Evolutionary conservation across 2,113 vertebrate species (phyloP).

Genomic region (Nothocercus nigrocapillus): DNA sequence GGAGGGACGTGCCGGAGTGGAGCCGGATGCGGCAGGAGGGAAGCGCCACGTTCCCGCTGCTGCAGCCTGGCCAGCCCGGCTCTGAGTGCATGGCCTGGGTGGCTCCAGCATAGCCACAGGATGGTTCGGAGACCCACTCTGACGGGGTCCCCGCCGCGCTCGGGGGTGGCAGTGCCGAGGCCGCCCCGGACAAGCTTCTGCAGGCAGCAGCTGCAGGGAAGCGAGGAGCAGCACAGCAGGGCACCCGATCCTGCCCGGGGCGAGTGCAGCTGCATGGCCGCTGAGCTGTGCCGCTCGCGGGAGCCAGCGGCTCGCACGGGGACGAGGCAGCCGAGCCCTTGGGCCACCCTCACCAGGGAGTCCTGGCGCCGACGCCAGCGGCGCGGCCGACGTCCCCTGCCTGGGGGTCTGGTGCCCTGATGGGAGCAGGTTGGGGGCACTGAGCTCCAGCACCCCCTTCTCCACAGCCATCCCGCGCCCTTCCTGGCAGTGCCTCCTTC

Average conservation of each 20-base stretch:
- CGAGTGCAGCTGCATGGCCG: accelerated
- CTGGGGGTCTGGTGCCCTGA: neutral
- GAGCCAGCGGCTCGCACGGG: neutral
- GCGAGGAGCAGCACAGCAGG: accelerated
- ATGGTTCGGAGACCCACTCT: accelerated
- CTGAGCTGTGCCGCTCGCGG: neutral
- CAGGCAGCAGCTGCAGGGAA: accelerated
- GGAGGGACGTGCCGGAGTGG: neutral
- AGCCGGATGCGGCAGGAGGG: neutral
- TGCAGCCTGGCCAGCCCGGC: neutral
- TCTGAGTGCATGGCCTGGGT: neutral
- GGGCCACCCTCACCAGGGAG: no score
- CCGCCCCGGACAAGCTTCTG: neutral
- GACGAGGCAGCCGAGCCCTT: neutral
- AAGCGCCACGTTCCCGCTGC: neutral
- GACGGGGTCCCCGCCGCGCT: neutral
- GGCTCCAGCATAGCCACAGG: neutral
- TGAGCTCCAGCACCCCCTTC: no score
- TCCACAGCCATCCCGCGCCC: no score
- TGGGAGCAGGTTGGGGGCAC: neutral
- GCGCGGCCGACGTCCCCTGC: no score
- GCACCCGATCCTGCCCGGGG: neutral
- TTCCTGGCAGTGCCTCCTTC: no score
- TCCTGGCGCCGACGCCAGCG: no score
- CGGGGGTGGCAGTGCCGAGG: neutral